Evolutionary conservation across 2,797 vertebrate species (phyloP), one percentile per base, ranked within the genome.

Genomic region (Novumbra hubbsi): DNA sequence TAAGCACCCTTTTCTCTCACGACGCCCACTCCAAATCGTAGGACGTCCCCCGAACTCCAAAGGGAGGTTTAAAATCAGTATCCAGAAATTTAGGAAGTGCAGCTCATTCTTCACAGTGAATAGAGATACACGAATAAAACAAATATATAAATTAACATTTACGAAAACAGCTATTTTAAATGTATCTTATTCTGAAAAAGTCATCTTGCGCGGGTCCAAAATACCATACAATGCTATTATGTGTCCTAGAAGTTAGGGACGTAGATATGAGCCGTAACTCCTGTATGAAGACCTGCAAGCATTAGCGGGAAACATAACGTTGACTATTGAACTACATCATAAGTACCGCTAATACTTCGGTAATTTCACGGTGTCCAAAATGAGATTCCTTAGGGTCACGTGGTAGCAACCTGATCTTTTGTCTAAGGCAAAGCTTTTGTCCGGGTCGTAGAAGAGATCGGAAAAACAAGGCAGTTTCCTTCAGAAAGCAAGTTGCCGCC

Each of bases 331-430:
- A 45, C 7, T 9, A 62, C 2, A 14, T 15, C n/a, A 11, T 62
- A 12, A 27, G 8, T 57, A n/a, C 52, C 0, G 6, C 41, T 8
- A 45, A 45, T n/a, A n/a, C n/a, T n/a, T 45, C 41, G 9, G 41
- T 45, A 3, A 45, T 45, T 8, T 7, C 41, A 45, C 1, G 3
- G 41, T 7, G 41, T 55, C 30, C 30, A 30, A 71, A 48, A 45
- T 68, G 77, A 87, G 87, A 88, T 89, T 89, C 87, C 87, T 84
- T 66, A 48, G 86, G 32, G 87, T 91, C 88, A 90, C 84, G 76
- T 89, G 85, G 71, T 77, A 67, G 88, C 72, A 88, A 88, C 87
- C 82, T 81, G 87, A 89, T 83, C 88, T 78, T 68, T 52, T 4
- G 68, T 73, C 82, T 3, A 76, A 17, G 66, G 85, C 82, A 5